A percentile compares a stretch with the other conserved stretches of the same genome.
These are phyloP conservation scores for Yasuhikotakia modesta DNA, from an alignment of 2,797 vertebrate species.

Conservation along the genomic window DNA sequence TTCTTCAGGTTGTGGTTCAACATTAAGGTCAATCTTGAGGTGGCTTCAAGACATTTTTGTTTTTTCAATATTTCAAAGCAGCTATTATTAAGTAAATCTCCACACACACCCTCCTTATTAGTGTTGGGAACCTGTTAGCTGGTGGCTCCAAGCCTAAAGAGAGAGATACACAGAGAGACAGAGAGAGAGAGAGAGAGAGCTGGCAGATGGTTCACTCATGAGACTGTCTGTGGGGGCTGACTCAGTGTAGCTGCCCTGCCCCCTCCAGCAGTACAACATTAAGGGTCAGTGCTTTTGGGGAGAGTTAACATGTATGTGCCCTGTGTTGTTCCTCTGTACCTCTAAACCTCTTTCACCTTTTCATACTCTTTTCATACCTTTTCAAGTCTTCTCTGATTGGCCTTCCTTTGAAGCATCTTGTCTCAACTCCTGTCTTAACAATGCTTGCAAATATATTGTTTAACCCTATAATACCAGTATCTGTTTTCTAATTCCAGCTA, in stretches of 20 bases:
- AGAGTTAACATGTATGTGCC: constrained; percentile 51
- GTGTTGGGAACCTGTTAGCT: constrained; percentile 20
- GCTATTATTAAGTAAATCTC: constrained; percentile 18
- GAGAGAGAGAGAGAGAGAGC: constrained; percentile 34
- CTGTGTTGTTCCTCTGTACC: neutral
- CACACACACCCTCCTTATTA: constrained; percentile 44
- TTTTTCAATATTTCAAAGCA: neutral
- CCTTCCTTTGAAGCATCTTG: neutral
- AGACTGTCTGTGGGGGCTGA: constrained; percentile 55
- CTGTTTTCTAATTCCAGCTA: constrained; percentile 41
- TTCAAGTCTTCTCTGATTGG: neutral
- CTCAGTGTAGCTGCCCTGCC: constrained; percentile 48
- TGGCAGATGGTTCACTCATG: constrained; percentile 77
- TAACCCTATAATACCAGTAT: neutral
- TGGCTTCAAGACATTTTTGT: neutral
- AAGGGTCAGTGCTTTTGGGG: constrained; percentile 55
- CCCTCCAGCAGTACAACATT: constrained; percentile 39
- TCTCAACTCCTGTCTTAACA: neutral
- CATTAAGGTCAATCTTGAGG: neutral
- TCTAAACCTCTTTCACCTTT: constrained; percentile 5
- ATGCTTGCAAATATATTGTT: neutral
- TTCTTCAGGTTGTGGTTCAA: neutral
- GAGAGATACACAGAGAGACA: too few species aligned
- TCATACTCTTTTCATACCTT: neutral
- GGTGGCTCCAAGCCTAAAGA: constrained; percentile 56